A percentile compares a stretch with the other conserved stretches of the same genome.
Conservation (phyloP, 2,888 invertebrate species). For the Cheiracanthium punctorium region DNA sequence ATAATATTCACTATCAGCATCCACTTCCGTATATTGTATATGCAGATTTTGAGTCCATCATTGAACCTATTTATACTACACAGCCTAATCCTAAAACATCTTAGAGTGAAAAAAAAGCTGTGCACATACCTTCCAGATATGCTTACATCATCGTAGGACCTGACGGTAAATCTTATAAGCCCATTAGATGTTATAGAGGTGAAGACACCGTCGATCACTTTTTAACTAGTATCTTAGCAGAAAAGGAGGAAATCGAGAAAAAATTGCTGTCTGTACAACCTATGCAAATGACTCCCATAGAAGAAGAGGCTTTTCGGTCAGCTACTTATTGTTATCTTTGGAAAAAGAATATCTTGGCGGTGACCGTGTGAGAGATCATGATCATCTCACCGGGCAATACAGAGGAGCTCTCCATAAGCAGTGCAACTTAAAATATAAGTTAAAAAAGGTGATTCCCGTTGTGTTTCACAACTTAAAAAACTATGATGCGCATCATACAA, state of each 20-base stretch:
- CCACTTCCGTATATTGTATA: no score
- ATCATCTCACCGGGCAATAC: no score
- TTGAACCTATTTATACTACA: neutral
- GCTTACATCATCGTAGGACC: no score
- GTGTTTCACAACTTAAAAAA: no score
- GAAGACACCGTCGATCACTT: neutral
- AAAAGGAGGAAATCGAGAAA: neutral
- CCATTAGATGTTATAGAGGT: no score
- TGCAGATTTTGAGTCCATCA: neutral
- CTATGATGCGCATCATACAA: slow-evolving; percentile 14
- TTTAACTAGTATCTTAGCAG: neutral
- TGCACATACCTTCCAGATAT: neutral
- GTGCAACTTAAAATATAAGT: no score
- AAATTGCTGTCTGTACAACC: neutral
- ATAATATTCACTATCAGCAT: no score
- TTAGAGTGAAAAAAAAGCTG: neutral
- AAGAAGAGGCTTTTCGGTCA: neutral
- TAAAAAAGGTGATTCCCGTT: no score
- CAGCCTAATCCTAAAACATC: neutral
- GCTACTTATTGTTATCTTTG: neutral
- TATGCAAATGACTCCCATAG: neutral
- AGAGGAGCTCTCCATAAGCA: no score
- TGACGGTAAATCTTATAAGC: no score
- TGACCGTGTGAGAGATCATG: neutral
- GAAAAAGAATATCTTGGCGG: neutral